These are phyloP conservation scores for Clytia hemisphaerica DNA, from an alignment of 30 jellyfish, hydroid and myxozoan species.

Conservation along the genomic window DNA sequence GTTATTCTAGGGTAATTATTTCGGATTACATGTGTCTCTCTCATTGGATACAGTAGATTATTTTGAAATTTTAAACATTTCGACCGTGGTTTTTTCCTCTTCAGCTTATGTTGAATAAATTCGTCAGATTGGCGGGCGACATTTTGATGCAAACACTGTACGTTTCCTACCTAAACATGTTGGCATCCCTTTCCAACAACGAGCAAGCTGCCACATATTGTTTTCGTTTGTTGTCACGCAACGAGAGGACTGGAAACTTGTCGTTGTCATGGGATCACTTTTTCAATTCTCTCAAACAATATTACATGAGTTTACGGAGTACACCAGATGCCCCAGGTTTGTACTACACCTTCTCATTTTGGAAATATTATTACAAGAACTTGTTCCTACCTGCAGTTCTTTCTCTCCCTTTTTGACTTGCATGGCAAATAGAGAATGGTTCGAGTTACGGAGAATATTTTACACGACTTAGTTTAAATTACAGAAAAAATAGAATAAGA, in stretches of 20 bases:
- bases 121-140: conserved; percentile 89
- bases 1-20: too few relatives aligned
- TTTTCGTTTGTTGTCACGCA: conserved; percentile 53
- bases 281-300: conserved; percentile 69
- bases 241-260: conserved; percentile 47
- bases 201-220: conserved; percentile 70
- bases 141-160: conserved; percentile 73
- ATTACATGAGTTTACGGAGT: conserved; percentile 64
- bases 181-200: conserved; percentile 61
- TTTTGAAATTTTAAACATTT: not conserved
- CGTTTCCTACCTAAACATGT: conserved; percentile 71
- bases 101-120: conserved; percentile 71
- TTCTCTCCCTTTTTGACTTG: too few relatives aligned
- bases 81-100: not conserved
- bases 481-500: too few relatives aligned
- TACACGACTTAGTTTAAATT: too few relatives aligned
- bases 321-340: conserved; percentile 53
- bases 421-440: too few relatives aligned
- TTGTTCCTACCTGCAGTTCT: too few relatives aligned
- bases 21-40: too few relatives aligned
- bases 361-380: too few relatives aligned
- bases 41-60: too few relatives aligned
- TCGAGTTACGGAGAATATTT: too few relatives aligned
- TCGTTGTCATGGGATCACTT: conserved; percentile 86
- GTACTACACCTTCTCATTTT: too few relatives aligned